phyloP scores from a whole-genome alignment of 2,797 vertebrate species.

The Alosa sapidissima region DNA sequence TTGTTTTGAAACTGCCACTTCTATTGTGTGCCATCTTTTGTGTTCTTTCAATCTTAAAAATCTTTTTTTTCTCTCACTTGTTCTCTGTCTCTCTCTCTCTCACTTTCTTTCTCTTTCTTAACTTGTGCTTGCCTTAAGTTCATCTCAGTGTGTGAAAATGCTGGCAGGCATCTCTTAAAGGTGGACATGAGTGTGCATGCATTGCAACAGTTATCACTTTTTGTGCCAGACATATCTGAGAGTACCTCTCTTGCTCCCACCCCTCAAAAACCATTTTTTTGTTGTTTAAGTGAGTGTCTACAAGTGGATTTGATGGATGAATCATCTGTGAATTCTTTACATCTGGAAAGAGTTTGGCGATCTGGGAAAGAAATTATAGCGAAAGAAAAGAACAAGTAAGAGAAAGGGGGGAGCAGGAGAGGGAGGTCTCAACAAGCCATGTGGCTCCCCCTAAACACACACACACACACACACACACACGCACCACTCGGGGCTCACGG shows the following conservation, averaged over 20 bases:
- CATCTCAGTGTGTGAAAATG: not conserved
- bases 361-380: constrained; percentile 73
- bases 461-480: not conserved
- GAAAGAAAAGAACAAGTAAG: constrained; percentile 57
- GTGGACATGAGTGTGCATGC: not conserved
- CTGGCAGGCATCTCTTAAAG: not conserved
- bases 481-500: not conserved
- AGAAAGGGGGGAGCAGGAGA: constrained; percentile 60
- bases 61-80: not conserved
- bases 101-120: not conserved
- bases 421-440: constrained; percentile 55
- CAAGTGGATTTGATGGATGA: constrained; percentile 81
- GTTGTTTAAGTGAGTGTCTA: constrained; percentile 76
- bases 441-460: constrained; percentile 51
- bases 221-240: constrained; percentile 65
- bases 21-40: not conserved
- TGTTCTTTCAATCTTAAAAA: not conserved
- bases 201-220: constrained; percentile 53
- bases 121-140: not conserved
- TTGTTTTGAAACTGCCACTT: not conserved
- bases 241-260: constrained; percentile 52
- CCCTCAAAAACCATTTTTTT: constrained; percentile 37
- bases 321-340: constrained; percentile 80
- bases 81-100: not conserved
- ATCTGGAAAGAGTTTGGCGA: constrained; percentile 88